These are phyloP conservation scores for Sarcophaga caerulescens DNA, from an alignment of 2,888 invertebrate species.

Conservation along the genomic window DNA sequence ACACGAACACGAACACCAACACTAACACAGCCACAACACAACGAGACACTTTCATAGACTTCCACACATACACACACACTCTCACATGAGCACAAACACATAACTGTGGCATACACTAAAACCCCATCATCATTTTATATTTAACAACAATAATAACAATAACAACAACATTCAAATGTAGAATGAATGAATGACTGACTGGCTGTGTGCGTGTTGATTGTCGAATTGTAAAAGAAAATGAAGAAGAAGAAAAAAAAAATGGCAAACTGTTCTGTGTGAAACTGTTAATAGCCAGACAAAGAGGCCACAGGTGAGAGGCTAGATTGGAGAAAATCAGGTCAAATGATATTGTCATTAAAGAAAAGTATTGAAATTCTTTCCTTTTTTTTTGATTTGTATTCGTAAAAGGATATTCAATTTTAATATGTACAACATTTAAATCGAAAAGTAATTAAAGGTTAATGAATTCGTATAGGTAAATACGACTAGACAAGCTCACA, in stretches of 20 bases:
- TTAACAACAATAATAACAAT: conserved; percentile 18
- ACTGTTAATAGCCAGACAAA: not conserved
- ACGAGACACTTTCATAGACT: not conserved
- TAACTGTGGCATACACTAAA: not conserved
- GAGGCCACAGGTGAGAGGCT: not conserved
- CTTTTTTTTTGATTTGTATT: not conserved
- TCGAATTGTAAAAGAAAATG: conserved; percentile 21
- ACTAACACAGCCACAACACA: not conserved
- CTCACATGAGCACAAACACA: not conserved
- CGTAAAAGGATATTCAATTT: not conserved
- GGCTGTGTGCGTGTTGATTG: conserved; percentile 42
- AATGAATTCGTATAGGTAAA: no score
- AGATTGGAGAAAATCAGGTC: conserved; percentile 47
- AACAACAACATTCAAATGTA: not conserved
- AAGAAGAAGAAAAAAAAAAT: conserved; percentile 30
- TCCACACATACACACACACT: not conserved
- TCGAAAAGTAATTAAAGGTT: no score
- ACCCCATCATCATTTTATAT: conserved; percentile 43
- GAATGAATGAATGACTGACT: no score
- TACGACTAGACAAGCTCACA: no score
- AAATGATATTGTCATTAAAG: conserved; percentile 39
- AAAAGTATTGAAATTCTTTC: not conserved
- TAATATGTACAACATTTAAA: no score
- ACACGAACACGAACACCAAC: not conserved
- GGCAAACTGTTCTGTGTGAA: no score